These are phyloP conservation scores for Apodemia duryi DNA, from an alignment of 2,888 invertebrate genomes.

Conservation along the genomic window DNA sequence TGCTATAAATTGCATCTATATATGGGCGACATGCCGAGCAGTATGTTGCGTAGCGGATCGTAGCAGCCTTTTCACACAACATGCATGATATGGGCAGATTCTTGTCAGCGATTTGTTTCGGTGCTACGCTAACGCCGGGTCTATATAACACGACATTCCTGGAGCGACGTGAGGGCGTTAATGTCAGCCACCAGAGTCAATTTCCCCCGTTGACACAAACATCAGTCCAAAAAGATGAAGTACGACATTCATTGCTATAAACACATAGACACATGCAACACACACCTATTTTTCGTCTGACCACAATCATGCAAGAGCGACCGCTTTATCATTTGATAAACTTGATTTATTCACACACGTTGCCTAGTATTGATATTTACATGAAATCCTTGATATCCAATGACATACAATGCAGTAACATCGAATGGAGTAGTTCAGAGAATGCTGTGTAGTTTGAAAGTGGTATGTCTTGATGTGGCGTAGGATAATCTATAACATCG, in stretches of 20 bases:
- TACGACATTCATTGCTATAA: constrained; percentile 71
- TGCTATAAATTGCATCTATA: constrained; percentile 47
- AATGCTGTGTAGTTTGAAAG: constrained; percentile 58
- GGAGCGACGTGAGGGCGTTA: constrained; percentile 63
- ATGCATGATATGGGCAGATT: constrained; percentile 30
- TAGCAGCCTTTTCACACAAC: constrained; percentile 37
- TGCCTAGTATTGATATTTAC: constrained; percentile 52
- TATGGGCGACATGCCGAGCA: constrained; percentile 53
- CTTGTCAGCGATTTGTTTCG: constrained; percentile 23
- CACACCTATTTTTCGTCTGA: constrained; percentile 62
- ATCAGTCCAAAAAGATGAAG: constrained; percentile 73
- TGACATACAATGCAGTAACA: constrained; percentile 57
- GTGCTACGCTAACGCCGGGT: constrained; percentile 37
- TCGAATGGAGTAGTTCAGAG: constrained; percentile 50
- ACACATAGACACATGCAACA: constrained; percentile 77
- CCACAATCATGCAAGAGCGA: constrained; percentile 70
- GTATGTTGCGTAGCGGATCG: constrained; percentile 48
- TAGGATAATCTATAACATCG: constrained; percentile 49
- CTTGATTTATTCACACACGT: constrained; percentile 40
- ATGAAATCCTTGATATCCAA: constrained; percentile 49
- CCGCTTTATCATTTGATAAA: constrained; percentile 40
- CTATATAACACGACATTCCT: constrained; percentile 66
- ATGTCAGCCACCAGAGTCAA: constrained; percentile 71
- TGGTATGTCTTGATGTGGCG: constrained; percentile 47
- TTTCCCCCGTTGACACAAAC: constrained; percentile 72